These are phyloP conservation scores for Plagodis dolabraria DNA, from an alignment of 2,888 invertebrate genomes.

Conservation along the genomic window DNA sequence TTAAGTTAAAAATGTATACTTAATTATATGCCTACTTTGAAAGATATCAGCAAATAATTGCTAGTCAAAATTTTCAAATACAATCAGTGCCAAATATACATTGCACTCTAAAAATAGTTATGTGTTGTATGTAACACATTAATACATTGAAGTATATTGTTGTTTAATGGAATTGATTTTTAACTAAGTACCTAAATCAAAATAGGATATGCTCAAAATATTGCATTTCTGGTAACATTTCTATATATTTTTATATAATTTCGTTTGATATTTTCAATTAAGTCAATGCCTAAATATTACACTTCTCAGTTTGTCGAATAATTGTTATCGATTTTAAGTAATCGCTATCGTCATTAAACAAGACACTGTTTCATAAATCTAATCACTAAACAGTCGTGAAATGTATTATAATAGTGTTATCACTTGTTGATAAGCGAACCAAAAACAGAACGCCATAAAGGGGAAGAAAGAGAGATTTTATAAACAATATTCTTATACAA, in stretches of 20 bases:
- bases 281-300: no score
- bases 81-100: conserved; percentile 71
- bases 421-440: no score
- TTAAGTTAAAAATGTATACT: conserved; percentile 33
- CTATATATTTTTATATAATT: not conserved
- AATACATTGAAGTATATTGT: conserved; percentile 13
- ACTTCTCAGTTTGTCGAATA: no score
- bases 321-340: no score
- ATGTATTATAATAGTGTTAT: no score
- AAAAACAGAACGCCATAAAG: no score
- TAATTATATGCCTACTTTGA: conserved; percentile 27
- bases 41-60: conserved; percentile 44
- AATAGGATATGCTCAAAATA: conserved; percentile 20
- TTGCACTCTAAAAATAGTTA: conserved; percentile 58
- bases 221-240: conserved; percentile 8
- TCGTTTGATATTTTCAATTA: not conserved
- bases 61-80: conserved; percentile 66
- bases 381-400: no score
- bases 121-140: not conserved
- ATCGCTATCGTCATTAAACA: no score
- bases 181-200: conserved; percentile 5
- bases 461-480: no score
- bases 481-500: no score
- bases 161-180: conserved; percentile 56
- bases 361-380: no score